Evolutionary conservation across 2,888 invertebrate genomes (phyloP).

Genomic region (Drosophila cyrtoloma): DNA sequence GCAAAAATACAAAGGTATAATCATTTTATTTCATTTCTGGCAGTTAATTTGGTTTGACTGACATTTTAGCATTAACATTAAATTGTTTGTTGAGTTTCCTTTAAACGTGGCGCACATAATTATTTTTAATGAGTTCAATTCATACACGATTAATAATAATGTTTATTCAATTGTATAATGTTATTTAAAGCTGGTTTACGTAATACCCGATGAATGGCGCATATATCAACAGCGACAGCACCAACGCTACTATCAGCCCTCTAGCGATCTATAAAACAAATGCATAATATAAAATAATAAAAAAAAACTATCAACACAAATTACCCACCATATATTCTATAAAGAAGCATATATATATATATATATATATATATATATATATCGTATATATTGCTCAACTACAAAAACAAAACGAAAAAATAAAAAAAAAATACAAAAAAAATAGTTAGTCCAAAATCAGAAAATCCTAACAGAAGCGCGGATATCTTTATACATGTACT

Average conservation of each 20-base stretch:
- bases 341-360: background rate
- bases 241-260: constrained; percentile 85
- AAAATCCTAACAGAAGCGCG: constrained; percentile 27
- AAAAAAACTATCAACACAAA: constrained; percentile 26
- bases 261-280: constrained; percentile 84
- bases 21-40: constrained; percentile 6
- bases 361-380: background rate
- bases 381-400: constrained; percentile 34
- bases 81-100: constrained; percentile 30
- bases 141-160: constrained; percentile 49
- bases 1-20: constrained; percentile 89
- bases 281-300: background rate
- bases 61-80: constrained; percentile 35
- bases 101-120: constrained; percentile 37
- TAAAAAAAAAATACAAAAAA: background rate
- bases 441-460: constrained; percentile 39
- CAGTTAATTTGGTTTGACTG: constrained; percentile 4
- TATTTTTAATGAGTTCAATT: constrained; percentile 25
- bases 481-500: constrained; percentile 57
- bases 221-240: constrained; percentile 85
- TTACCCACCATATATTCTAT: constrained; percentile 52
- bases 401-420: constrained; percentile 16
- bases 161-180: constrained; percentile 63
- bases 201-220: constrained; percentile 86
- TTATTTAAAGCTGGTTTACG: constrained; percentile 85